Conservation (phyloP, 2,888 invertebrate species). For the Clusia tigrina region DNA sequence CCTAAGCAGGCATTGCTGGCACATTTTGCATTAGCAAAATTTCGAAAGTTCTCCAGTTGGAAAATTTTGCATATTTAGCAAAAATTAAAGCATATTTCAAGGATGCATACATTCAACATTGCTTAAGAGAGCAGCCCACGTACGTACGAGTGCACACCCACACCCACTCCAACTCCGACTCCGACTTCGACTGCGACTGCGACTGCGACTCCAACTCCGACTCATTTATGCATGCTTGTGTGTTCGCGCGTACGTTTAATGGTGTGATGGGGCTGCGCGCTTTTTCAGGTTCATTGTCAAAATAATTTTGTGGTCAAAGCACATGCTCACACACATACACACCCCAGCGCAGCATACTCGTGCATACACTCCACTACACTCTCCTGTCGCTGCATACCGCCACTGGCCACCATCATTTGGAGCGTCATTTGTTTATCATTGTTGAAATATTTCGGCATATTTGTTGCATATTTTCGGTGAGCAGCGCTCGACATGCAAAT, state of each 20-base stretch:
- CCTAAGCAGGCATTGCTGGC: conserved; percentile 50
- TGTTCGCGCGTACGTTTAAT: too few relatives aligned
- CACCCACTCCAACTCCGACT: too few relatives aligned
- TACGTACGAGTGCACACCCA: too few relatives aligned
- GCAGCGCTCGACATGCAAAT: too few relatives aligned
- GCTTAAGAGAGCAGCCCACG: too few relatives aligned
- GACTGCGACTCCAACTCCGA: too few relatives aligned
- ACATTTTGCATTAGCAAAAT: conserved; percentile 54
- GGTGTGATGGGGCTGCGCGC: too few relatives aligned
- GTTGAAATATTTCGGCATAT: conserved; percentile 12
- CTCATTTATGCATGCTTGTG: too few relatives aligned
- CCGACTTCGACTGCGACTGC: too few relatives aligned
- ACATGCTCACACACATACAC: conserved; percentile 49
- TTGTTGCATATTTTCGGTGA: conserved; percentile 9
- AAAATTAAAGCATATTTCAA: neutral
- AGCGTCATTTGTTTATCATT: conserved; percentile 7
- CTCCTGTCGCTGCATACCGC: neutral
- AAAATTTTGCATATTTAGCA: neutral
- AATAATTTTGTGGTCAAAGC: conserved; percentile 56
- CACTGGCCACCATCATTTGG: conserved; percentile 3
- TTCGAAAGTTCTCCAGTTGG: conserved; percentile 47
- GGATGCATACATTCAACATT: neutral
- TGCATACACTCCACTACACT: neutral
- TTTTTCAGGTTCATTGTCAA: conserved; percentile 51
- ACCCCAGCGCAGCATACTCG: too few relatives aligned